Conservation (phyloP, 1,140 invertebrate species). For the Drosophila bipectinata region DNA sequence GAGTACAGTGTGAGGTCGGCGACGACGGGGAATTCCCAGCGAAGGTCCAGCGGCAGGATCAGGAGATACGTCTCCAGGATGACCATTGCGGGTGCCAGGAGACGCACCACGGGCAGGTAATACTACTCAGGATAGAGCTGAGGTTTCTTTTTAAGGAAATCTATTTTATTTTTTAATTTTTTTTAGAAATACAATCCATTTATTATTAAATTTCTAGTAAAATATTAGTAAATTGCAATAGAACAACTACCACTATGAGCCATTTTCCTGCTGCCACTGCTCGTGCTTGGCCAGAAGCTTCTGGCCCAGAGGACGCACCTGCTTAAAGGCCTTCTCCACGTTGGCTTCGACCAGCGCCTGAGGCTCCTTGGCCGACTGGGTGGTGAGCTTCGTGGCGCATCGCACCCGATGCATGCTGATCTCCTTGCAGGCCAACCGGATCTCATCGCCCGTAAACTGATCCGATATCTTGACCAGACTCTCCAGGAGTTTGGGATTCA, state of each 20-base stretch:
- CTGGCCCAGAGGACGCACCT: slow-evolving; percentile 66
- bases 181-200: not conserved
- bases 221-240: not conserved
- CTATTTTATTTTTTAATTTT: not conserved
- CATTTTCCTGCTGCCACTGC: slow-evolving; percentile 77
- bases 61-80: slow-evolving; percentile 76
- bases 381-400: slow-evolving; percentile 28
- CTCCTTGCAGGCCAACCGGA: slow-evolving; percentile 95
- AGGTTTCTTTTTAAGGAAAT: no score
- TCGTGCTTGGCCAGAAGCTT: slow-evolving; percentile 65
- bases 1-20: slow-evolving; percentile 71
- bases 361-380: slow-evolving; percentile 15
- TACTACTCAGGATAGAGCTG: not conserved
- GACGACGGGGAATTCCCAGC: not conserved
- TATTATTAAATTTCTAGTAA: not conserved
- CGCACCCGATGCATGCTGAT: slow-evolving; percentile 88
- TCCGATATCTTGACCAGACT: slow-evolving; percentile 87
- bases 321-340: slow-evolving; percentile 63
- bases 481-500: slow-evolving; percentile 84
- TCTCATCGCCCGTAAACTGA: slow-evolving; percentile 92
- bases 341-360: slow-evolving; percentile 30
- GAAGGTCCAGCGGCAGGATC: slow-evolving; percentile 69
- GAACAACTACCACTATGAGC: slow-evolving; percentile 31
- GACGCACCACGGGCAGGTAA: slow-evolving; percentile 83
- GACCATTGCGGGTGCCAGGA: slow-evolving; percentile 79